Evolutionary conservation across 2,888 invertebrate genomes (phyloP).

Genomic region (Lypha dubia): DNA sequence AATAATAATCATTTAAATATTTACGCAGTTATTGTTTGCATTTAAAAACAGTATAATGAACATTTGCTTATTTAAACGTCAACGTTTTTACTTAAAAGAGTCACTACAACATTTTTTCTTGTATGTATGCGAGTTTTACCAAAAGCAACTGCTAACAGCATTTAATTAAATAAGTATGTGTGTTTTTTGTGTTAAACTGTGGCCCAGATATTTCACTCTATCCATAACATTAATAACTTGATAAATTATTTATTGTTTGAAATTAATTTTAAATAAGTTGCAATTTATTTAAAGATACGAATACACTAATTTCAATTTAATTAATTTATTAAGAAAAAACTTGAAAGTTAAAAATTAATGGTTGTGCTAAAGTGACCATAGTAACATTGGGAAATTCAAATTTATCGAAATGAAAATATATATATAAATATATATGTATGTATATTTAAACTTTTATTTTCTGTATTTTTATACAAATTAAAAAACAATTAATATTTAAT

Average conservation of each 20-base stretch:
- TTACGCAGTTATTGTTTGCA: constrained; percentile 71
- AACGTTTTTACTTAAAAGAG: constrained; percentile 43
- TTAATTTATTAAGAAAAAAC: neutral
- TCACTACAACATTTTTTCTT: constrained; percentile 46
- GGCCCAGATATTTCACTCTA: neutral
- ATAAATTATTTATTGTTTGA: constrained; percentile 4
- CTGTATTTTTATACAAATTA: too few relatives aligned
- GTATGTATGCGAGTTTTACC: neutral
- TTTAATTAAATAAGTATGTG: neutral
- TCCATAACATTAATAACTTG: neutral
- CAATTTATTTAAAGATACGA: neutral
- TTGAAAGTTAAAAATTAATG: too few relatives aligned
- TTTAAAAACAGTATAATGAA: constrained; percentile 68
- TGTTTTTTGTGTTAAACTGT: neutral
- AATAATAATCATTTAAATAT: constrained; percentile 71
- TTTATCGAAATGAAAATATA: too few relatives aligned
- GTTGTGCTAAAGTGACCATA: too few relatives aligned
- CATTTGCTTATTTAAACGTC: constrained; percentile 64
- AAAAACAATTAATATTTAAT: too few relatives aligned
- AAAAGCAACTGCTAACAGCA: neutral
- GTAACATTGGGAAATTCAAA: too few relatives aligned
- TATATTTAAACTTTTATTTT: too few relatives aligned
- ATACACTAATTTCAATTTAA: neutral
- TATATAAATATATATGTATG: too few relatives aligned
- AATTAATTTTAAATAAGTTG: constrained; percentile 20